phyloP scores from a whole-genome alignment of 2,888 invertebrate species.

The Machimus rusticus region DNA sequence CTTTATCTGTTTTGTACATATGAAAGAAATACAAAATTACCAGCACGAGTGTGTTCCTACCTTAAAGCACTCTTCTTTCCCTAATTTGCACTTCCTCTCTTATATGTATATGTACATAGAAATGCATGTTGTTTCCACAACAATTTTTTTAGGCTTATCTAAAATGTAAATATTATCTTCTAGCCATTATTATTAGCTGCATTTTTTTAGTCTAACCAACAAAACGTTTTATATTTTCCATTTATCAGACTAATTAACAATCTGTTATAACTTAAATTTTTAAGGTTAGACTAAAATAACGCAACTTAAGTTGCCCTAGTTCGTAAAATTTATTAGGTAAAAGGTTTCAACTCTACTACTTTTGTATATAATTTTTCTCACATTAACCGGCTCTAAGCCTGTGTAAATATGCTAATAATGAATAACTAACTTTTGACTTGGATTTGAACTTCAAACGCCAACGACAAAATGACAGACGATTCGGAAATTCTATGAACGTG shows the following conservation, averaged over 20 bases:
- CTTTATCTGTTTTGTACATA: neutral
- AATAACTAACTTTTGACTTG: neutral
- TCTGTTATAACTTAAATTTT: neutral
- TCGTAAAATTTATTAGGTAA: neutral
- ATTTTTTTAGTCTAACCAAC: neutral
- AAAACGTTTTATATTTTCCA: neutral
- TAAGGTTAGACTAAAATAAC: neutral
- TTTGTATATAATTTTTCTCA: neutral
- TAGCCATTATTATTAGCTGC: neutral
- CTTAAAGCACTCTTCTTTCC: slow-evolving; percentile 39
- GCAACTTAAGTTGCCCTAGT: neutral
- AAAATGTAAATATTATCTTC: neutral
- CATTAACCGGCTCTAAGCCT: neutral
- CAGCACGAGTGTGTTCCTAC: neutral
- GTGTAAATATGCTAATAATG: neutral
- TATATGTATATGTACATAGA: neutral
- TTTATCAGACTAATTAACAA: neutral
- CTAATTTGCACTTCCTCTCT: neutral
- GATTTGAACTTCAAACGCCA: slow-evolving; percentile 6
- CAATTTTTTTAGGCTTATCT: neutral
- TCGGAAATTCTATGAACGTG: slow-evolving; percentile 38
- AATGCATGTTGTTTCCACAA: neutral
- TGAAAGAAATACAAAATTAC: neutral
- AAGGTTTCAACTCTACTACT: neutral
- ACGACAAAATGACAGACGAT: slow-evolving; percentile 52